Evolutionary conservation across 2,888 invertebrate species (phyloP).

Genomic region (Cryptocephalus moraei): DNA sequence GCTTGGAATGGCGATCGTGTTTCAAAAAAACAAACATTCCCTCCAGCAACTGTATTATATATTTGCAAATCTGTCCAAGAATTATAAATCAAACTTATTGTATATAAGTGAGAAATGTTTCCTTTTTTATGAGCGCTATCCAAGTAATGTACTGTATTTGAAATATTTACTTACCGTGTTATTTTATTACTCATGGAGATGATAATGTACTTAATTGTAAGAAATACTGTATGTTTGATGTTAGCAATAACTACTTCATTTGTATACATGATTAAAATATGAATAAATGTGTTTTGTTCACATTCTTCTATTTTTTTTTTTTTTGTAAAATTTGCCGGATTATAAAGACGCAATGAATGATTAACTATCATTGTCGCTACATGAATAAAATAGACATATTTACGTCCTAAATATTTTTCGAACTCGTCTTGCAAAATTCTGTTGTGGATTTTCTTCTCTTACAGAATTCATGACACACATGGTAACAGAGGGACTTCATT

Average conservation of each 20-base stretch:
- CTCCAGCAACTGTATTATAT: constrained; percentile 39
- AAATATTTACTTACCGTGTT: constrained; percentile 31
- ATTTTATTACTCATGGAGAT: constrained; percentile 35
- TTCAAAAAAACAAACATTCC: constrained; percentile 33
- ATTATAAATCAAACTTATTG: constrained; percentile 37
- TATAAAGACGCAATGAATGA: no score
- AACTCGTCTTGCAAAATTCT: no score
- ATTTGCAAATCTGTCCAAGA: constrained; percentile 40
- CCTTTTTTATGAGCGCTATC: constrained; percentile 34
- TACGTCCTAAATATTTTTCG: no score
- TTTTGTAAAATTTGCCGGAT: no score
- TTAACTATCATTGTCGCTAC: no score
- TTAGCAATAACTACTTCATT: constrained; percentile 39
- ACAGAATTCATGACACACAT: no score
- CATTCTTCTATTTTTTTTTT: no score
- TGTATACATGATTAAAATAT: constrained; percentile 36
- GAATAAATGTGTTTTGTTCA: constrained; percentile 40
- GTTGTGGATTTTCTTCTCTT: no score
- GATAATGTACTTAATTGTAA: constrained; percentile 39
- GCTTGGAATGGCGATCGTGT: constrained; percentile 9
- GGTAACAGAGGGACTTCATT: no score
- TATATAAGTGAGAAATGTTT: constrained; percentile 37
- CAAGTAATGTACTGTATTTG: constrained; percentile 28
- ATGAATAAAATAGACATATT: no score
- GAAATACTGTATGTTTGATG: constrained; percentile 40